Evolutionary conservation across 1,140 invertebrate genomes (phyloP), one percentile per base, ranked within the genome.

Genomic region (Atta cephalotes): DNA sequence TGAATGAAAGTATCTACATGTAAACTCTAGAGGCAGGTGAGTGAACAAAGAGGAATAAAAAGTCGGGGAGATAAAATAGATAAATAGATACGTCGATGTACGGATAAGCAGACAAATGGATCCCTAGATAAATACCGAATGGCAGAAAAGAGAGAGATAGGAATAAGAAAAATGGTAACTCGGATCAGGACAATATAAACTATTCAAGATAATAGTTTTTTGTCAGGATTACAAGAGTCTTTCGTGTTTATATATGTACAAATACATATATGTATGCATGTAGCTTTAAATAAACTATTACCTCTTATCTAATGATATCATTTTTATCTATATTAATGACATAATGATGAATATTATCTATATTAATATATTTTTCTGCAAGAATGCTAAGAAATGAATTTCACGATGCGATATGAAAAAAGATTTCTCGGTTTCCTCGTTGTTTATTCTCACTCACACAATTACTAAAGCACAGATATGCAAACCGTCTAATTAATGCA

Each of bases 21-120:
- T 56, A 71, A 81, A 81, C 45, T 63, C 45, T 18, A 45, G 35
- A 65, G 39, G n/a, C n/a, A 70, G 65, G 66, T 39, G n/a, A n/a
- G 45, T n/a, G 70, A 45, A 45, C 66, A 14, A 5, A 56, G 31
- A 82, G 45, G 21, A 1, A 28, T 65, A 74, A 74, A 71, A 60
- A 53, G 10, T 71, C 62, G 12, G 49, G 3, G 9, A 81, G n/a
- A 31, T 81, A 39, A 81, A 70, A 81, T 70, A 81, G 65, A 81
- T 79, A 79, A 79, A 79, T 81, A 70, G 78, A 81, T 81, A 70
- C 63, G 51, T 70, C 77, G 62, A 70, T 81, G 65, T 58, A 60
- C 65, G 31, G 45, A 58, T 81, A 81, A 80, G 78, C 49, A 81
- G 78, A 81, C 65, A 81, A 81, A 81, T 81, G 78, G 78, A 68